phyloP scores from a whole-genome alignment of 1,140 invertebrate species.

The Antheraea pernyi region DNA sequence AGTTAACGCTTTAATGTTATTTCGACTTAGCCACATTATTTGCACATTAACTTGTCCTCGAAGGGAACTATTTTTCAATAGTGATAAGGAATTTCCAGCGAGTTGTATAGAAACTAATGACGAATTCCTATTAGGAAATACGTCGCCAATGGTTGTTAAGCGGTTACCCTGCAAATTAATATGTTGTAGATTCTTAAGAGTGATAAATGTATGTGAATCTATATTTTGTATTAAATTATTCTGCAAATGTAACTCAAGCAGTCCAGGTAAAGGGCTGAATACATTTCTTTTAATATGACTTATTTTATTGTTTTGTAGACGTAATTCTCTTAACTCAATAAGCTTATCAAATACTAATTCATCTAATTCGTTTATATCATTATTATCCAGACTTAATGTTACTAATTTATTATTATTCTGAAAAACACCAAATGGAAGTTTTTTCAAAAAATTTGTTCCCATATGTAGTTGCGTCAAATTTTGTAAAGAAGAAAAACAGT shows the following conservation, averaged over 20 bases:
- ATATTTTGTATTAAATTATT: slow-evolving; percentile 91
- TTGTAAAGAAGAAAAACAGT: slow-evolving; percentile 85
- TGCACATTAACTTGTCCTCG: slow-evolving; percentile 88
- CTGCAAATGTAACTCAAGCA: slow-evolving; percentile 92
- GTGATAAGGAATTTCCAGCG: slow-evolving; percentile 88
- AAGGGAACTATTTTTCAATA: slow-evolving; percentile 89
- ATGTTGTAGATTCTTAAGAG: slow-evolving; percentile 90
- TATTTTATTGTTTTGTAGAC: slow-evolving; percentile 92
- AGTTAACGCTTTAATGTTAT: slow-evolving; percentile 87
- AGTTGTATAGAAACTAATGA: slow-evolving; percentile 92
- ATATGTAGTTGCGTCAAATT: slow-evolving; percentile 91
- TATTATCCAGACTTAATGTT: slow-evolving; percentile 94
- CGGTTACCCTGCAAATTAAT: slow-evolving; percentile 93
- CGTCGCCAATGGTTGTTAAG: slow-evolving; percentile 87
- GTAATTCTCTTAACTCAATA: slow-evolving; percentile 87
- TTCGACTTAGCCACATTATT: slow-evolving; percentile 93
- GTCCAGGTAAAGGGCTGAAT: slow-evolving; percentile 88
- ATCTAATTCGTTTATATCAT: slow-evolving; percentile 90
- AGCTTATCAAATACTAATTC: slow-evolving; percentile 89
- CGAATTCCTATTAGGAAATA: slow-evolving; percentile 87
- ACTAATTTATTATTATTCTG: slow-evolving; percentile 86
- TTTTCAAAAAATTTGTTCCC: slow-evolving; percentile 91
- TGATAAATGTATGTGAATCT: slow-evolving; percentile 90
- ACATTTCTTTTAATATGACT: slow-evolving; percentile 86
- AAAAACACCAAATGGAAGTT: slow-evolving; percentile 87